A percentile compares a stretch with the other conserved stretches of the same genome.
Evolutionary conservation across 2,797 vertebrate genomes (phyloP).

Genomic region (Heteromormyrus szaboi): DNA sequence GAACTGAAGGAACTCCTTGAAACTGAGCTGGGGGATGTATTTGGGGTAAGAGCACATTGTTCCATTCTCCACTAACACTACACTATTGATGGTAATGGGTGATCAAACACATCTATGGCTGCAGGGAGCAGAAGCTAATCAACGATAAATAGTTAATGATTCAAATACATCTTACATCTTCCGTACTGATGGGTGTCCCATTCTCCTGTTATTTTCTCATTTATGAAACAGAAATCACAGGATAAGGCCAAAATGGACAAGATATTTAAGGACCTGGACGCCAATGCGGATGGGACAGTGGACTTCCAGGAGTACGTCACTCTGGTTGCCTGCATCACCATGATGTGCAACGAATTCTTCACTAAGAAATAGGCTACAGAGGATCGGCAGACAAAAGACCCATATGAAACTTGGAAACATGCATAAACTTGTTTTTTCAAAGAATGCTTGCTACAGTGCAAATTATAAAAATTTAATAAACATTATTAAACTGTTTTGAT

Average conservation of each 20-base stretch:
- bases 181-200: neutral
- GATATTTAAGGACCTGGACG: constrained; percentile 38
- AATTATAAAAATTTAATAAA: neutral
- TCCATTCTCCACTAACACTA: neutral
- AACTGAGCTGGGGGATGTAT: accelerated
- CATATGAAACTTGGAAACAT: neutral
- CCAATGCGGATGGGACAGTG: constrained; percentile 16
- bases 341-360: constrained; percentile 25
- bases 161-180: neutral
- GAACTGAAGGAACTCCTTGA: constrained; percentile 35
- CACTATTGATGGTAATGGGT: neutral
- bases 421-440: neutral
- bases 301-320: constrained; percentile 42
- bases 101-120: neutral
- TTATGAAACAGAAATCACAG: accelerated
- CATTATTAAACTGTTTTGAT: neutral
- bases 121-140: neutral
- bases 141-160: neutral
- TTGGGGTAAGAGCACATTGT: constrained; percentile 24
- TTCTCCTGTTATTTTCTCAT: neutral
- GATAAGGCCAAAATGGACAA: neutral
- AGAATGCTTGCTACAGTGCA: neutral
- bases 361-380: neutral
- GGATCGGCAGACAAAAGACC: neutral
- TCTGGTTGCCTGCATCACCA: constrained; percentile 31